Evolutionary conservation across 2,888 invertebrate genomes (phyloP).

Genomic region (Lasioglossum vierecki): DNA sequence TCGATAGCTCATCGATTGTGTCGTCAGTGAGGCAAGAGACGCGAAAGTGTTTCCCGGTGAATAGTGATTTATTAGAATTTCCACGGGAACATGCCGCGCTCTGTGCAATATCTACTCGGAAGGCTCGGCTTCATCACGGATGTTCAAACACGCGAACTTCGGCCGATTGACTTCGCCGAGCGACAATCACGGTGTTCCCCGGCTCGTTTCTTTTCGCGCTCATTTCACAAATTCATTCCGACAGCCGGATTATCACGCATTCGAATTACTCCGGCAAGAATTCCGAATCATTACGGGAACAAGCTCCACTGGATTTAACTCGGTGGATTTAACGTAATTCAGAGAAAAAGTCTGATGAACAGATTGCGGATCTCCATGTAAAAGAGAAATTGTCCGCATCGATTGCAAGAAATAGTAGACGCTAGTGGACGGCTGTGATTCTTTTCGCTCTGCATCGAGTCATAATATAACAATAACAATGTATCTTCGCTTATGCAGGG

Average conservation of each 20-base stretch:
- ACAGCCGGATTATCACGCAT: constrained; percentile 22
- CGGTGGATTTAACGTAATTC: not conserved
- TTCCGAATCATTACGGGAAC: not conserved
- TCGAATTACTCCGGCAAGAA: constrained; percentile 12
- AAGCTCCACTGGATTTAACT: not conserved
- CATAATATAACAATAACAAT: too few relatives aligned
- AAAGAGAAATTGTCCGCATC: not conserved
- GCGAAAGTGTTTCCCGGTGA: constrained; percentile 56
- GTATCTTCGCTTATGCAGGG: too few relatives aligned
- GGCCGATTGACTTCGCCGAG: constrained; percentile 31
- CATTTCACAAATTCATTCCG: constrained; percentile 45
- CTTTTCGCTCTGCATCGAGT: not conserved
- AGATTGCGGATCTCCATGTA: not conserved
- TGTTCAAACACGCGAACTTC: constrained; percentile 63
- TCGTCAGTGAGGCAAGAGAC: constrained; percentile 40
- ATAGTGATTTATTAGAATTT: constrained; percentile 57
- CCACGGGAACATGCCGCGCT: constrained; percentile 8
- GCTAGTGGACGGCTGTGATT: not conserved
- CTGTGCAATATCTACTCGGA: constrained; percentile 46
- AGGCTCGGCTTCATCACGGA: constrained; percentile 63
- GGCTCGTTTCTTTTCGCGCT: constrained; percentile 36
- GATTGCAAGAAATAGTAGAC: not conserved
- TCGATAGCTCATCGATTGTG: constrained; percentile 43
- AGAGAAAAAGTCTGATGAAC: not conserved
- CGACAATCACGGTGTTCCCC: constrained; percentile 27